Conservation (phyloP, 1,140 invertebrate species). For the Spodoptera frugiperda region DNA sequence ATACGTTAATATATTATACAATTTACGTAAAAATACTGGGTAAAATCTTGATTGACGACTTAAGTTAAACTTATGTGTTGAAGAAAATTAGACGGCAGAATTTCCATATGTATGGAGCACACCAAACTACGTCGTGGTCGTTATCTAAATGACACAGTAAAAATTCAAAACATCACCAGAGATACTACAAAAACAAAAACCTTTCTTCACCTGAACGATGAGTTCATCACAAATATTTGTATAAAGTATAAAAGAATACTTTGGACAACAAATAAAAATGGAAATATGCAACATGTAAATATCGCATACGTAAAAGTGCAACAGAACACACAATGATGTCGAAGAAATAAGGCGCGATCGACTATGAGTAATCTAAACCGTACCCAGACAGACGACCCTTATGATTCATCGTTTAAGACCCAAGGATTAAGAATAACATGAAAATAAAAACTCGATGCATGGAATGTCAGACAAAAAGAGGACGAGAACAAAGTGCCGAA, state of each 20-base stretch:
- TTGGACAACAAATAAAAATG: constrained; percentile 4
- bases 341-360: constrained; percentile 42
- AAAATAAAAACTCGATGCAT: constrained; percentile 33
- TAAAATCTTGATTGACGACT: too few relatives aligned
- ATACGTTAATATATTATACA: neutral
- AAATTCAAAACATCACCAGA: neutral
- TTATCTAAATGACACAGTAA: too few relatives aligned
- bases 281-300: constrained; percentile 30
- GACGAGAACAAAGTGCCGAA: neutral
- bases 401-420: constrained; percentile 58
- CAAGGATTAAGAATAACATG: constrained; percentile 56
- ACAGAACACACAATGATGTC: neutral
- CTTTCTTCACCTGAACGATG: constrained; percentile 25
- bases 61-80: too few relatives aligned
- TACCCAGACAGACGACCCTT: constrained; percentile 57
- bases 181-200: neutral
- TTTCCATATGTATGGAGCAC: too few relatives aligned
- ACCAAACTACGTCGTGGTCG: too few relatives aligned
- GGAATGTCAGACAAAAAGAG: constrained; percentile 27
- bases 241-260: constrained; percentile 17
- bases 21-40: too few relatives aligned
- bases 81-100: too few relatives aligned
- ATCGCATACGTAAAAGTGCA: constrained; percentile 1
- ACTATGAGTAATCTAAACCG: constrained; percentile 62
- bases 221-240: constrained; percentile 30